Base-by-base conservation (phyloP, 2,113 vertebrate species). In the Agapornis roseicollis region DNA sequence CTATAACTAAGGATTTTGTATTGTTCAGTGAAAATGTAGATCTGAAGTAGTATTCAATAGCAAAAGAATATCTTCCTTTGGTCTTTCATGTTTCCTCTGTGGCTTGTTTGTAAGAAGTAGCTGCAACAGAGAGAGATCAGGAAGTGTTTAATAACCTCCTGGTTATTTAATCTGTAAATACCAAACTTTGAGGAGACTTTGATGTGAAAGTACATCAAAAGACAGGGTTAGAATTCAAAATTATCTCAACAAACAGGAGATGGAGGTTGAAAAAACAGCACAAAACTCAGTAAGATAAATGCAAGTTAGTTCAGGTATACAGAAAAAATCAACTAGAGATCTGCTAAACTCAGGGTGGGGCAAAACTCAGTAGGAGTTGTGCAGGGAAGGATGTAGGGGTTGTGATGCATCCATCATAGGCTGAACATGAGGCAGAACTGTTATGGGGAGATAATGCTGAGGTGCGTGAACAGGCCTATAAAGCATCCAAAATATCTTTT, bases 121-220 rank as follows among this genome's bases (percentile, higher is more conserved):
- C 23, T 69, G 76, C 73, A 95, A 95, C 35, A 88, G 47, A 84
- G 37, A 89, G 90, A 95, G 44, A 96, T 94, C 88, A 84, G 93
- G 90, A 94, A 96, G 65, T 71, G 56, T 84, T 93, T 95, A 93
- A 95, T 79, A 92, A 93, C 86, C 89, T 94, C 69, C 77, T 89
- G 39, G 73, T 90, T 92, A 89, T 93, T 94, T 94, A 92, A 89
- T 95, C 94, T 93, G 92, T 94, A 95, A 95, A 95, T 92, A 93
- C 80, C 83, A 95, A 87, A 86, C 47, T 96, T 86, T 79, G 61
- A 81, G 73, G 47, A 44, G 86, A 90, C 95, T 95, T 97, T 96
- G 93, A 96, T 95, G 90, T 92, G 65, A 60, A 85, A 93, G 61
- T 69, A 87, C 91, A 94, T 97, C 95, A 93, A 95, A 96, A 93